Conservation (phyloP, 2,113 vertebrate species). For the Pseudorectes ferrugineus region DNA sequence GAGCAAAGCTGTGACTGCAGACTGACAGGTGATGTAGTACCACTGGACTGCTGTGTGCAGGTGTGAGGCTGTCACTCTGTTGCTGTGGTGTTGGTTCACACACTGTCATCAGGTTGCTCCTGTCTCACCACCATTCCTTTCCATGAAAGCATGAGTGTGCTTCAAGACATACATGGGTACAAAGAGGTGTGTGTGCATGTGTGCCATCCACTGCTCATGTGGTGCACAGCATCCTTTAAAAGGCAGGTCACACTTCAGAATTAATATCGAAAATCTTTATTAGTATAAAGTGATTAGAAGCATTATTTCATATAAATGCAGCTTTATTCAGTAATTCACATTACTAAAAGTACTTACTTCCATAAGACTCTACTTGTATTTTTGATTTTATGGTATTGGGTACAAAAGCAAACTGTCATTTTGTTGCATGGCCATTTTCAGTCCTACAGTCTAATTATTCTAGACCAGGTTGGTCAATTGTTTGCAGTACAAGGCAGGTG, state of each 20-base stretch:
- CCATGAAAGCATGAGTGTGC: neutral
- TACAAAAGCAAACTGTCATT: neutral
- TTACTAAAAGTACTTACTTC: neutral
- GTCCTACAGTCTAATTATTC: neutral
- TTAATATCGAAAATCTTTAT: neutral
- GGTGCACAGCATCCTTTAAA: neutral
- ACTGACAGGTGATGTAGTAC: rapidly evolving
- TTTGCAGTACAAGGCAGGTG: neutral
- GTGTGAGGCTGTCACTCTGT: neutral
- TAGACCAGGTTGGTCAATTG: neutral
- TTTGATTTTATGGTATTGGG: neutral
- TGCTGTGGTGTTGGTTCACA: neutral
- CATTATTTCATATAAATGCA: neutral
- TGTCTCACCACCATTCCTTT: neutral
- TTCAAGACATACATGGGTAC: neutral
- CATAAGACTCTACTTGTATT: neutral
- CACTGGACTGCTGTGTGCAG: neutral
- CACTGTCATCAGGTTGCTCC: neutral
- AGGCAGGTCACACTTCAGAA: neutral
- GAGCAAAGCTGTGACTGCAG: neutral
- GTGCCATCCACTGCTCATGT: neutral
- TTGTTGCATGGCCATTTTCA: neutral
- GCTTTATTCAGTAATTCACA: neutral
- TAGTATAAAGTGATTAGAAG: neutral
- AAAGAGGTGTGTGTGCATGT: neutral